Evolutionary conservation across 2,888 invertebrate genomes (phyloP).

Genomic region (Mermis nigrescens): DNA sequence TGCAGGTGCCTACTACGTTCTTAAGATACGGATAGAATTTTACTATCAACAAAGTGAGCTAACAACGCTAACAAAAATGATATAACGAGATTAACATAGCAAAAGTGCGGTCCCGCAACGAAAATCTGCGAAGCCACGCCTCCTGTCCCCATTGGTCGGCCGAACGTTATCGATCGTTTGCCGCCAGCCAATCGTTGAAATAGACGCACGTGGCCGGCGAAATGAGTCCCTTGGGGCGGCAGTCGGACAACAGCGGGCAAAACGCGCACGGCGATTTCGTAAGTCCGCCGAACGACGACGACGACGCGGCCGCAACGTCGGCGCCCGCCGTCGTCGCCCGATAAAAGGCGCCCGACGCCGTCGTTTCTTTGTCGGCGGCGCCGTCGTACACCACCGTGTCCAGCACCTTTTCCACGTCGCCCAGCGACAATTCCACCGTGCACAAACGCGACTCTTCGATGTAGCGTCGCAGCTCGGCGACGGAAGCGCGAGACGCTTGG

Average conservation of each 20-base stretch:
- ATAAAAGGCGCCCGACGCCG: background rate
- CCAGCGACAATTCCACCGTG: slow-evolving; percentile 7
- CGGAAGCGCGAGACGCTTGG: background rate
- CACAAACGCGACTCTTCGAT: slow-evolving; percentile 10
- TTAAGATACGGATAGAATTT: too few relatives aligned
- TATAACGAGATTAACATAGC: too few relatives aligned
- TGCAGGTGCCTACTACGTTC: too few relatives aligned
- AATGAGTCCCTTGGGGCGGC: slow-evolving; percentile 23
- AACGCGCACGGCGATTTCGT: slow-evolving; percentile 23
- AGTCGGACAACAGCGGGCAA: slow-evolving; percentile 26
- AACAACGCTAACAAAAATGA: too few relatives aligned
- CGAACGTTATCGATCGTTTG: too few relatives aligned
- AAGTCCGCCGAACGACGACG: slow-evolving; percentile 15
- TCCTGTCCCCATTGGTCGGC: too few relatives aligned
- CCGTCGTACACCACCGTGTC: slow-evolving; percentile 14
- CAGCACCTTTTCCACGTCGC: slow-evolving; percentile 12
- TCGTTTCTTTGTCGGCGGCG: background rate
- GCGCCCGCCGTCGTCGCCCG: slow-evolving; percentile 16
- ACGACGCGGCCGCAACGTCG: slow-evolving; percentile 16
- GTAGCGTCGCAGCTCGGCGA: slow-evolving; percentile 8
- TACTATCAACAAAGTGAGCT: too few relatives aligned
- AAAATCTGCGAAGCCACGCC: too few relatives aligned
- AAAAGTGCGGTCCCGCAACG: too few relatives aligned
- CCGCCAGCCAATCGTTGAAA: slow-evolving; percentile 20
- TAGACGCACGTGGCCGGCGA: slow-evolving; percentile 27